Base-by-base conservation (phyloP, 2,113 vertebrate genomes). In the Cinclus cinclus region DNA sequence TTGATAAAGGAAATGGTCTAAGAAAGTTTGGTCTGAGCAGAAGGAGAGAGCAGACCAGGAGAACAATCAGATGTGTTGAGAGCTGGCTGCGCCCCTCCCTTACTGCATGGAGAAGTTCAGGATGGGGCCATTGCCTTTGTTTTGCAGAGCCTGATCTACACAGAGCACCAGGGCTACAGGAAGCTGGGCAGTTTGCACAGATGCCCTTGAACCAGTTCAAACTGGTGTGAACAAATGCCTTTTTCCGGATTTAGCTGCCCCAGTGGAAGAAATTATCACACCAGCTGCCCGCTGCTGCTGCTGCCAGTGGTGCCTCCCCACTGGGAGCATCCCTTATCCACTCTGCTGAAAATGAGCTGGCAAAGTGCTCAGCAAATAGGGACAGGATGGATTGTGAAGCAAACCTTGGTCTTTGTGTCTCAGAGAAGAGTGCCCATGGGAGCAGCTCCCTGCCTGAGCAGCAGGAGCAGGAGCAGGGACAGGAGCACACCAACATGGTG, bases 1-100 rank as follows among this genome's bases (percentile, higher is more conserved):
- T 83, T 92, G 92, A 84, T 90, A 97, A 96, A 97, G 95, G 95
- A 96, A 97, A 94, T 62, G 86, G 92, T 31, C 46, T 78, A 86
- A 96, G 95, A 89, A 95, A 90, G 79, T 55, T 78, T 76, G 92
- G 88, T 94, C 52, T 89, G 84, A 78, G 92, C 89, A 95, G 83
- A 90, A 80, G 42, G 94, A 92, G 69, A 90, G 88, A 95, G 49
- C 86, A 93, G 88, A 73, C 15, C 15, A 91, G 79, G 59, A 90
- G 91, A 95, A 96, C 90, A 95, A 96, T 93, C 83, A 79, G 91
- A 93, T 7, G 87, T 71, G 81, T n/a, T 30, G 87, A 87, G 87
- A 62, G 64, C 41, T 81, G 64, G 52, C 71, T 37, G 42, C n/a
- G 78, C 87, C 93, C 76, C 90, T 94, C 95, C 95, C 92, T 78